Evolutionary conservation across 1,140 invertebrate genomes (phyloP).

Genomic region (Macrocentrus cingulum): DNA sequence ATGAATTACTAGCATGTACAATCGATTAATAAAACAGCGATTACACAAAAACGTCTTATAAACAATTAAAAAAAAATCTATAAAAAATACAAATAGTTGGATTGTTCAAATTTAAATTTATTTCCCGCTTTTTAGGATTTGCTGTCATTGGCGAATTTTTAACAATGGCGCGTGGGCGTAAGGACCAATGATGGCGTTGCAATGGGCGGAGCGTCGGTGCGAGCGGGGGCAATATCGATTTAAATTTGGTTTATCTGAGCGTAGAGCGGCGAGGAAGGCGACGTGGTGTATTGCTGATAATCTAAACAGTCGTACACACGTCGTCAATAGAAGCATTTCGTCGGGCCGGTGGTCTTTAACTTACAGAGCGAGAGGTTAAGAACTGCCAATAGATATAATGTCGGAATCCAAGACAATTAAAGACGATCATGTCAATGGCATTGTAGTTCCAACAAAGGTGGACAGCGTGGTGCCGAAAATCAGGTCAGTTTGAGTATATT

Average conservation of each 20-base stretch:
- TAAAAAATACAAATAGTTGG: no score
- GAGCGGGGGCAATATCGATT: constrained; percentile 56
- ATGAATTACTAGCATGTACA: no score
- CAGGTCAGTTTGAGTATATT: constrained; percentile 37
- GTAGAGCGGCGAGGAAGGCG: constrained; percentile 34
- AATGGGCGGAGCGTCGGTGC: constrained; percentile 23
- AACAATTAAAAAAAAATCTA: no score
- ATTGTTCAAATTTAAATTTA: no score
- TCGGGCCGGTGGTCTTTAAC: neutral
- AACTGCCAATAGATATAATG: constrained; percentile 22
- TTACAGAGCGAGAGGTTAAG: no score
- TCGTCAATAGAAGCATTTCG: constrained; percentile 13
- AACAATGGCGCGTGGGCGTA: neutral
- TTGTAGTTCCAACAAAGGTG: constrained; percentile 34
- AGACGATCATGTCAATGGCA: constrained; percentile 14
- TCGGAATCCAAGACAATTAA: constrained; percentile 18
- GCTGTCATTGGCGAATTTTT: no score
- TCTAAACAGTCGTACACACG: constrained; percentile 30
- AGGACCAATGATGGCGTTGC: neutral
- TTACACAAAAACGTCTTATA: no score
- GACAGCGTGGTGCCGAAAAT: constrained; percentile 40
- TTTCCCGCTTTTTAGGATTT: no score
- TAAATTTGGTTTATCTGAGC: constrained; percentile 55
- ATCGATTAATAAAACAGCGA: no score
- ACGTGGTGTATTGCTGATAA: constrained; percentile 17